phyloP scores from a whole-genome alignment of 2,797 vertebrate species.

The Salmo trutta region DNA sequence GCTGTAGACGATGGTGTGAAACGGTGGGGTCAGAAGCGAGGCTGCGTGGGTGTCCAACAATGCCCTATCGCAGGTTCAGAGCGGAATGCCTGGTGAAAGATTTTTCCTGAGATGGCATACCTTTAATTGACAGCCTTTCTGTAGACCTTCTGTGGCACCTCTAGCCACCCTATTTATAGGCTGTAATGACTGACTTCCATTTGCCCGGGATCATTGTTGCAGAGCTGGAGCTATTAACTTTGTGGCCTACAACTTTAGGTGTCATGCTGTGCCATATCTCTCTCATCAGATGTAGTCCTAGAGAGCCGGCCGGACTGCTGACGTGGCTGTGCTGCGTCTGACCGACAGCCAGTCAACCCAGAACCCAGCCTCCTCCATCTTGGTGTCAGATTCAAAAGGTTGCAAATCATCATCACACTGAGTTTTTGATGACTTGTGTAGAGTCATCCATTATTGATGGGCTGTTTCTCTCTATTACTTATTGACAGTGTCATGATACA shows the following conservation, averaged over 20 bases:
- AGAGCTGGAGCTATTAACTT: slow-evolving; percentile 31
- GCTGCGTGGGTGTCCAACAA: neutral
- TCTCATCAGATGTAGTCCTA: slow-evolving; percentile 15
- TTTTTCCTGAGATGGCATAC: slow-evolving; percentile 5
- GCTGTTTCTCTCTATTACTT: slow-evolving; percentile 38
- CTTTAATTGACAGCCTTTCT: slow-evolving; percentile 21
- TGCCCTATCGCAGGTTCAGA: neutral
- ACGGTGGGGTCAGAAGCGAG: neutral
- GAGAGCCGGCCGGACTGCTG: neutral
- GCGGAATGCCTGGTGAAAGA: neutral
- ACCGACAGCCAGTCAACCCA: slow-evolving; percentile 3
- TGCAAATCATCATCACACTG: slow-evolving; percentile 8
- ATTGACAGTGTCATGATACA: slow-evolving; percentile 47
- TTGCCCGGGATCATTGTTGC: slow-evolving; percentile 27
- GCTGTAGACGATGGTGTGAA: neutral
- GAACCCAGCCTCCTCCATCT: neutral
- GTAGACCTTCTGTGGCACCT: slow-evolving; percentile 9
- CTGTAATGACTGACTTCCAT: slow-evolving; percentile 34
- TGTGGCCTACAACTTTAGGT: slow-evolving; percentile 22
- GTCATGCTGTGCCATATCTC: slow-evolving; percentile 32
- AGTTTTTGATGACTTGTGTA: neutral
- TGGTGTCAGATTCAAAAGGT: slow-evolving; percentile 10
- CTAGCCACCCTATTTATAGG: slow-evolving; percentile 26
- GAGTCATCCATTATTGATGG: slow-evolving; percentile 4
- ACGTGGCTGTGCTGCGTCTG: neutral